Evolutionary conservation across 2,888 invertebrate species (phyloP), one percentile per base, ranked within the genome.

Genomic region (Eupithecia insigniata): DNA sequence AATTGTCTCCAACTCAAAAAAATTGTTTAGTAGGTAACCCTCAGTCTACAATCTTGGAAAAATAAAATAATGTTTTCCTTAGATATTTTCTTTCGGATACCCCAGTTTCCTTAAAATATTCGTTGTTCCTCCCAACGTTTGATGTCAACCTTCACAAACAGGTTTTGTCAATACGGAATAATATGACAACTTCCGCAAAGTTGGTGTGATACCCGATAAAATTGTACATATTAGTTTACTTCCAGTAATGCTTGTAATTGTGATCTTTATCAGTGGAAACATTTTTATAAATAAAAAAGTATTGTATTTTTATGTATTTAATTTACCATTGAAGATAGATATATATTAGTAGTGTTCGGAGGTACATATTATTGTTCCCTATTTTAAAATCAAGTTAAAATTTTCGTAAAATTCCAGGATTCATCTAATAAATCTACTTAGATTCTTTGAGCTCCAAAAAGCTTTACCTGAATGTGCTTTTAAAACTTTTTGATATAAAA

Each of bases 61-160:
- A 51, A 51, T 51, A 22, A 51, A 51, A 51, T 22, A 51, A 51
- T 51, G 10, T 51, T 22, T 46, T 22, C 22, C 43, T 43, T n/a
- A 16, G 43, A 43, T 43, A 18, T 43, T 43, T 43, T 43, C 43
- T 43, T 43, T n/a, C n/a, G 43, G 58, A 58, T 28, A 58, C 14
- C 16, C 28, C 22, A 26, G 58, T 58, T 58, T 28, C 58, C 58
- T 16, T 58, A 22, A n/a, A 22, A 51, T 51, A 51, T 28, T 16
- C 58, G 14, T 82, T 68, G 68, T 51, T 28, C 16, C 60, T 30
- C 60, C 18, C 30, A 60, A 7, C 30, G 60, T 30, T 60, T 60
- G 60, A 60, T 30, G 28, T 60, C n/a, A 60, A 60, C 30, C 60
- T 60, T 58, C 60, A 60, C 18, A 60, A 65, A 66, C 43, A 70